A percentile compares a stretch with the other conserved stretches of the same genome.
phyloP scores from a whole-genome alignment of 1,140 invertebrate genomes.

The Harpegnathos saltator region DNA sequence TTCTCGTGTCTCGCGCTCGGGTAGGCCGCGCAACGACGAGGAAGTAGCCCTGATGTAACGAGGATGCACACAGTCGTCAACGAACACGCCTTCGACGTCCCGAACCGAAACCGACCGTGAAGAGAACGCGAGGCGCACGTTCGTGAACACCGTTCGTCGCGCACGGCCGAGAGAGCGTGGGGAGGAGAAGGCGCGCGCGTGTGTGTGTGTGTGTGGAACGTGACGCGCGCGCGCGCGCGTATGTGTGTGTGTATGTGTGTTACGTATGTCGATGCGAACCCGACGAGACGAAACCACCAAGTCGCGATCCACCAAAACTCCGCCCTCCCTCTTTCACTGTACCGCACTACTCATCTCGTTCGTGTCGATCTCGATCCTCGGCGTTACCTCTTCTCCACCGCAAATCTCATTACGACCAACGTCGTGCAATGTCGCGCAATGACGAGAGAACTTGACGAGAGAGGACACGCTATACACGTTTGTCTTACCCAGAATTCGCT shows the following conservation, averaged over 20 bases:
- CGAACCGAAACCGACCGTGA: not conserved
- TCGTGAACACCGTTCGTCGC: too few species aligned
- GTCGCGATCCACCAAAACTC: not conserved
- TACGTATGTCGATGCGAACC: not conserved
- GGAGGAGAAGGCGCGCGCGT: too few species aligned
- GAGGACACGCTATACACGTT: conserved; percentile 70
- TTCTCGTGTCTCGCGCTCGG: not conserved
- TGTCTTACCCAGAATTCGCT: conserved; percentile 77
- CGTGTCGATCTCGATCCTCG: not conserved
- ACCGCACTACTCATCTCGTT: conserved; percentile 9
- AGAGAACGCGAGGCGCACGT: too few species aligned
- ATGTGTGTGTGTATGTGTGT: too few species aligned
- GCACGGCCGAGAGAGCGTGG: too few species aligned
- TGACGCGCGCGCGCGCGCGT: too few species aligned
- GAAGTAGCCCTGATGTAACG: too few species aligned
- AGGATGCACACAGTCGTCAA: too few species aligned
- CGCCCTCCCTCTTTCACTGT: conserved; percentile 8
- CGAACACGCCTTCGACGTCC: not conserved
- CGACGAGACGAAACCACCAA: not conserved
- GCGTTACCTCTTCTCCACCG: not conserved
- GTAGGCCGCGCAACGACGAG: too few species aligned
- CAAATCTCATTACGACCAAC: conserved; percentile 25
- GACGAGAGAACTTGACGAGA: not conserved
- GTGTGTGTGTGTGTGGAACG: too few species aligned
- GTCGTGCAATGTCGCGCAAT: conserved; percentile 29